These are phyloP conservation scores for Euphonia xanthogaster DNA, from an alignment of 2,797 vertebrate species.

Conservation along the genomic window DNA sequence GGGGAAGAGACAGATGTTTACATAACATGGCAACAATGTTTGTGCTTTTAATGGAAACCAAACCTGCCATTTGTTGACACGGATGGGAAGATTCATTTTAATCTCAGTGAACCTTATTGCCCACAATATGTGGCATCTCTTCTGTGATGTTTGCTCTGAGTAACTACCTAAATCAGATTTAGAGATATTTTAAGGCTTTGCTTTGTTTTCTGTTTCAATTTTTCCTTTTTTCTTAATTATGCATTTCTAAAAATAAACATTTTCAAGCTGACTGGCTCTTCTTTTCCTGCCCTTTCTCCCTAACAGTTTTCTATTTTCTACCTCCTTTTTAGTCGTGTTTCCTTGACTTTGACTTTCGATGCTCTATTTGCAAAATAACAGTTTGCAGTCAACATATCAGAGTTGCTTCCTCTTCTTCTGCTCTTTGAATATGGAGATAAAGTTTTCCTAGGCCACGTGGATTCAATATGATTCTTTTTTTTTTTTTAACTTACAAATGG, in stretches of 20 bases:
- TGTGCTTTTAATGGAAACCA: background rate
- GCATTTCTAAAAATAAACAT: background rate
- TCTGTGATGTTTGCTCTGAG: background rate
- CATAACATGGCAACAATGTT: background rate
- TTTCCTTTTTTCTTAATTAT: background rate
- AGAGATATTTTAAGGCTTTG: background rate
- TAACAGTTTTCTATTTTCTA: accelerated
- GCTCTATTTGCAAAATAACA: background rate
- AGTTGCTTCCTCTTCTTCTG: background rate
- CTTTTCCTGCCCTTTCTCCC: background rate
- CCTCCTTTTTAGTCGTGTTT: background rate
- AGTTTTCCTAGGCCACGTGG: background rate
- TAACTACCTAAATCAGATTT: background rate
- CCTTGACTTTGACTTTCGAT: background rate
- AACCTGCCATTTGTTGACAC: background rate
- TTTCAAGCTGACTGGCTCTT: background rate
- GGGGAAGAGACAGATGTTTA: background rate
- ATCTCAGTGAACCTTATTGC: background rate
- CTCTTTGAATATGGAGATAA: background rate
- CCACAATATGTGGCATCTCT: background rate
- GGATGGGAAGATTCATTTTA: background rate
- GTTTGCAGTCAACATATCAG: background rate
- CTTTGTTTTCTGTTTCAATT: background rate
- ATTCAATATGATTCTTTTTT: background rate
- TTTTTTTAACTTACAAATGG: background rate